Base-by-base conservation (phyloP, 2,113 vertebrate species). In the Petaurus breviceps region DNA sequence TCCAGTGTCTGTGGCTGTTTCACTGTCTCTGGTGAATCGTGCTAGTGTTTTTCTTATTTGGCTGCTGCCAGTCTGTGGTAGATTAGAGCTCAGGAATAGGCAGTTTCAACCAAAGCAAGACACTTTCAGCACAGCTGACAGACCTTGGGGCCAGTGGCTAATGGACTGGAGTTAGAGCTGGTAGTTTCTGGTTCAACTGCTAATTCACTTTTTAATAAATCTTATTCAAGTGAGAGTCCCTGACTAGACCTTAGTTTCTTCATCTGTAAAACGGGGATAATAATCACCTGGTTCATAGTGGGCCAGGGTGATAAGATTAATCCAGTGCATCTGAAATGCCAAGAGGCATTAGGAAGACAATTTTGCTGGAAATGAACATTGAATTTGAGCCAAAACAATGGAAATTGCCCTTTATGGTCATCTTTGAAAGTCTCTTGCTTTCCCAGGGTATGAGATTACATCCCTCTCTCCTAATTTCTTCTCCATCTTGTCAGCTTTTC, bases 361-460 rank as follows among this genome's bases (percentile, higher is more conserved):
- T 61, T 68, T 6, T 92, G 47, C 1, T 47, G 52, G 51, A 90
- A 24, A 37, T 52, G 52, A 47, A 92, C 91, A 6, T 90, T 95
- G 49, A 61, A 43, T 96, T 94, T 49, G 94, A 97, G 52, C 91
- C 92, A 46, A 91, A 93, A 55, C 51, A 84, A 84, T 95, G 89
- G 95, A 90, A 94, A 95, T 93, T 46, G 95, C 95, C 52, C 92
- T 84, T 92, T 93, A 49, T 1, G 8, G 19, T 92, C 47, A 51
- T 57, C 77, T 89, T 91, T 95, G 97, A 97, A 97, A 97, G 97
- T 98, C 92, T 97, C 98, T 98, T 98, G 97, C 97, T 98, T 98
- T 98, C 97, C 93, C 91, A 0, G 93, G 95, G 93, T 95, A 43
- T 84, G 89, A 50, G 52, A 91, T 94, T 51, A 84, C 26, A n/a